phyloP scores from a whole-genome alignment of 2,113 vertebrate species.

The Leuciscus idus region DNA sequence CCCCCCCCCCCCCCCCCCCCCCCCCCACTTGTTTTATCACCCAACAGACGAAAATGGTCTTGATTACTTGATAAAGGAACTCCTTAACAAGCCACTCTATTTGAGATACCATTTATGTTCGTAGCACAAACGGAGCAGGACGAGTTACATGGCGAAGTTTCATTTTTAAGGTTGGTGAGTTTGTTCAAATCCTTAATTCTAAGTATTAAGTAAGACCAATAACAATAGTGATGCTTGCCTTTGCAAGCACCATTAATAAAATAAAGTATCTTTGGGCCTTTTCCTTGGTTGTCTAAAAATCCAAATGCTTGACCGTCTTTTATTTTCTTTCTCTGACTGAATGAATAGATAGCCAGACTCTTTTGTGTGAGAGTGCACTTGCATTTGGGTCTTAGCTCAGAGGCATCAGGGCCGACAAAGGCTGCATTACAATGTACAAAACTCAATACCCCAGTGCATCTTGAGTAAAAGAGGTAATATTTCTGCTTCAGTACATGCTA shows the following conservation, averaged over 20 bases:
- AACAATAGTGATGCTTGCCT: neutral
- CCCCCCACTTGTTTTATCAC: neutral
- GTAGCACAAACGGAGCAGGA: neutral
- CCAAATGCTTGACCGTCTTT: neutral
- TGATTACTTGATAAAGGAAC: neutral
- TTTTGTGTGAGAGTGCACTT: constrained; percentile 54
- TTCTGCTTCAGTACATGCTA: constrained; percentile 51
- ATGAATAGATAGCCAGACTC: constrained; percentile 40
- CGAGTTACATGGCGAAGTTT: neutral
- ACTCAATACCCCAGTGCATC: constrained; percentile 58
- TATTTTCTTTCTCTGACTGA: constrained; percentile 30
- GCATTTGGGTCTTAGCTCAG: constrained; percentile 41
- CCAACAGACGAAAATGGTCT: neutral
- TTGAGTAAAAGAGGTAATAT: constrained; percentile 10
- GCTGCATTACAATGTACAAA: constrained; percentile 44
- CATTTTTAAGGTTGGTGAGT: neutral
- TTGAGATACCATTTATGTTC: neutral
- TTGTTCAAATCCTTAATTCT: neutral
- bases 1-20: too few species aligned
- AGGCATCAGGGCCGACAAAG: constrained; percentile 57
- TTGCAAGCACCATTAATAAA: constrained; percentile 39
- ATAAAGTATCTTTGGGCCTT: constrained; percentile 29
- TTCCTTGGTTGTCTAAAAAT: constrained; percentile 32
- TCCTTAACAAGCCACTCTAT: neutral
- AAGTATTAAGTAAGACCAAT: neutral